Conservation (phyloP, 2,888 invertebrate species). For the Cylloceria caligata region DNA sequence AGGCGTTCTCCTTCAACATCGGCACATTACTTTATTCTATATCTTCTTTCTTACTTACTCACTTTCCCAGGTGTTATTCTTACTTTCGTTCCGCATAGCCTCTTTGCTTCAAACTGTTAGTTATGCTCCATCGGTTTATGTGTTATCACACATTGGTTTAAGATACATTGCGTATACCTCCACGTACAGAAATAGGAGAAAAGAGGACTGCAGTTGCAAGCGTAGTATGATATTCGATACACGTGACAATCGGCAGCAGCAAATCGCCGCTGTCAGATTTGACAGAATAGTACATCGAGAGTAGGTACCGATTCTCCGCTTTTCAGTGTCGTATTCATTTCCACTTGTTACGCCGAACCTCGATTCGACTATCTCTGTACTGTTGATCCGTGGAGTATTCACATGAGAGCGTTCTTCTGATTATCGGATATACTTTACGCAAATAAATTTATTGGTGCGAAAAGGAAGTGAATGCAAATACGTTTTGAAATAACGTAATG, state of each 20-base stretch:
- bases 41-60: constrained; percentile 2
- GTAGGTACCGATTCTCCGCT: constrained; percentile 40
- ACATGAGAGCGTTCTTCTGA: neutral
- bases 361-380: constrained; percentile 42
- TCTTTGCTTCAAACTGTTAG: constrained; percentile 46
- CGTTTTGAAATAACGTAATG: neutral
- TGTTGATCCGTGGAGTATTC: neutral
- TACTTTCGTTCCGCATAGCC: constrained; percentile 21
- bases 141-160: constrained; percentile 39
- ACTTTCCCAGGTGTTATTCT: constrained; percentile 17
- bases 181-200: constrained; percentile 6
- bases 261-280: constrained; percentile 60
- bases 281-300: constrained; percentile 30
- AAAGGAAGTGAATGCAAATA: neutral
- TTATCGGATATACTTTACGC: neutral
- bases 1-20: constrained; percentile 10
- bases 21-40: constrained; percentile 10
- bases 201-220: constrained; percentile 14
- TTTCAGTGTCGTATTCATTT: constrained; percentile 49
- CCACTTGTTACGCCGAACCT: constrained; percentile 36
- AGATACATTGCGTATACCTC: constrained; percentile 34
- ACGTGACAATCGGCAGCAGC: constrained; percentile 68
- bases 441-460: constrained; percentile 11
- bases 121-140: constrained; percentile 40
- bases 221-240: constrained; percentile 63